Conservation (phyloP, 2,797 vertebrate genomes). For the Coilia nasus region DNA sequence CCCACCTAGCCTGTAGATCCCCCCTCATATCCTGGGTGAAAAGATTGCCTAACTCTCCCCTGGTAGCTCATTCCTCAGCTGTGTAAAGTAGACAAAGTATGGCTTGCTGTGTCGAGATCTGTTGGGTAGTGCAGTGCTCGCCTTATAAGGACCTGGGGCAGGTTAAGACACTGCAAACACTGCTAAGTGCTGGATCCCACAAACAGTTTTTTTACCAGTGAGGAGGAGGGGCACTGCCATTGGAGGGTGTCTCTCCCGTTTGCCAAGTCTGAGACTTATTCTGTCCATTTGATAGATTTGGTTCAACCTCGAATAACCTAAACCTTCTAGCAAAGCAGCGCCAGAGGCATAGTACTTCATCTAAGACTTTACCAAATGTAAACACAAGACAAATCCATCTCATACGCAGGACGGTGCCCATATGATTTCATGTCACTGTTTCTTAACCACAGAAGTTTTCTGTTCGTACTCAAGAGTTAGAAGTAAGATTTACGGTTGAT, state of each 20-base stretch:
- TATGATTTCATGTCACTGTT: background rate
- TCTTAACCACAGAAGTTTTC: background rate
- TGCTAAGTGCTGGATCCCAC: background rate
- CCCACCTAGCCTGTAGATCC: background rate
- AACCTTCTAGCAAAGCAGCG: background rate
- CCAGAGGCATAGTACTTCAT: background rate
- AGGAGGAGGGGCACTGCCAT: background rate
- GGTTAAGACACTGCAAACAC: slow-evolving; percentile 55
- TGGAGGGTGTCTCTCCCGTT: background rate
- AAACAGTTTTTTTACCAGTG: background rate
- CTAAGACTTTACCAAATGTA: background rate
- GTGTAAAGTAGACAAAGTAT: slow-evolving; percentile 19
- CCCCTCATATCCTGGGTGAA: background rate
- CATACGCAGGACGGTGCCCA: background rate
- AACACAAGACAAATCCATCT: slow-evolving; percentile 9
- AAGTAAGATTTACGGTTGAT: background rate
- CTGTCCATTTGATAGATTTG: slow-evolving; percentile 6
- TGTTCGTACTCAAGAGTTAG: background rate
- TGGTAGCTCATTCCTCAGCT: background rate
- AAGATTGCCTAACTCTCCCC: background rate
- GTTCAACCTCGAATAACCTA: background rate
- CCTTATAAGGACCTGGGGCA: slow-evolving; percentile 57
- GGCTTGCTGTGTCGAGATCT: slow-evolving; percentile 46
- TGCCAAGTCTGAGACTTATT: slow-evolving; percentile 2
- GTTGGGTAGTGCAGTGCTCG: slow-evolving; percentile 41